A percentile compares a stretch with the other conserved stretches of the same genome.
phyloP scores from a whole-genome alignment of 2,797 vertebrate genomes.

The Cottoperca gobio region DNA sequence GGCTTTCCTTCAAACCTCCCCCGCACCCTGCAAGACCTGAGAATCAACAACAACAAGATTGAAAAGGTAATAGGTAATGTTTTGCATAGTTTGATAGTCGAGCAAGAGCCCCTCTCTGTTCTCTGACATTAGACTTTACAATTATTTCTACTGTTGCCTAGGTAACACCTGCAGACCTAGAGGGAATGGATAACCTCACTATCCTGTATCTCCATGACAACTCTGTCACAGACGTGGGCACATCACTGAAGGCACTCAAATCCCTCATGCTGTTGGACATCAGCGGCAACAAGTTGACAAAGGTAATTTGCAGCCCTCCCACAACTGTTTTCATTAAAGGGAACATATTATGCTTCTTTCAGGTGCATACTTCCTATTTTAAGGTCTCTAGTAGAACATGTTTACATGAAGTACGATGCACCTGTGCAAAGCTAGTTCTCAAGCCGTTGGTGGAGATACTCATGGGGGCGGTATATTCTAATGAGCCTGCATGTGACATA shows the following conservation, averaged over 20 bases:
- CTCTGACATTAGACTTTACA: conserved; percentile 6
- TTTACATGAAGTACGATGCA: too few species aligned
- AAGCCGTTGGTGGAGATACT: too few species aligned
- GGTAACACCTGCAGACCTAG: conserved; percentile 86
- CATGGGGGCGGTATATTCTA: too few species aligned
- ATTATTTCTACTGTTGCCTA: conserved; percentile 50
- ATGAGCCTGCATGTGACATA: too few species aligned
- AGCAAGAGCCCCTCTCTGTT: neutral
- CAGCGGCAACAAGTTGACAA: conserved; percentile 92
- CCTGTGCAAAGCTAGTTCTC: too few species aligned
- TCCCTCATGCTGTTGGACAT: conserved; percentile 92
- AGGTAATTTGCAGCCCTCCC: conserved; percentile 55
- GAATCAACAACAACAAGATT: conserved; percentile 92
- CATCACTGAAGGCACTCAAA: conserved; percentile 86
- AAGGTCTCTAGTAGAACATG: too few species aligned
- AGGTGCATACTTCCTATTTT: too few species aligned
- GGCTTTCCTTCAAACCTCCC: conserved; percentile 90
- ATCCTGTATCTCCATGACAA: conserved; percentile 93
- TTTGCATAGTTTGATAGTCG: neutral
- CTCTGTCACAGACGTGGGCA: conserved; percentile 88
- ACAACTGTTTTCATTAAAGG: neutral
- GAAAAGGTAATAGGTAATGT: conserved; percentile 84
- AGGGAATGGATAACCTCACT: conserved; percentile 94
- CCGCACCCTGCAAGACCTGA: conserved; percentile 89
- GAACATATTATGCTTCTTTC: too few species aligned